These are phyloP conservation scores for Chrysoperla carnea DNA, from an alignment of 1,140 invertebrate species.

Conservation along the genomic window DNA sequence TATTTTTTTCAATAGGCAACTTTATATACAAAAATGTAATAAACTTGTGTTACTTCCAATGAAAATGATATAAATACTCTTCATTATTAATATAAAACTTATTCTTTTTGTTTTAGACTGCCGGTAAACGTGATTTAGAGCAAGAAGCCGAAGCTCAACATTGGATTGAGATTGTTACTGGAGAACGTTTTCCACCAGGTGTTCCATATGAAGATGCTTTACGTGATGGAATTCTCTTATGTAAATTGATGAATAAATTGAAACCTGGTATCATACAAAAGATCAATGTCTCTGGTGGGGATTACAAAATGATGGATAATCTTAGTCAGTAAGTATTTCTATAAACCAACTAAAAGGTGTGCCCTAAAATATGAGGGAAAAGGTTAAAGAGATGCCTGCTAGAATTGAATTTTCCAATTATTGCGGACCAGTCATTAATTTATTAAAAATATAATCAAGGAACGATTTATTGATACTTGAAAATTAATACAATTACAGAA, in stretches of 20 bases:
- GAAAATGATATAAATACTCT: no score
- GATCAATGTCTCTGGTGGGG: constrained; percentile 70
- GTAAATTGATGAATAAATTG: constrained; percentile 74
- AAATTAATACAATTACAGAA: no score
- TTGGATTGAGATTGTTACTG: constrained; percentile 76
- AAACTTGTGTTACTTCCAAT: no score
- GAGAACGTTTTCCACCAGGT: constrained; percentile 53
- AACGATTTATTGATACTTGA: no score
- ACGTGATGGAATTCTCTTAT: constrained; percentile 64
- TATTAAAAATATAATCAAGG: no score
- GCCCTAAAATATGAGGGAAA: neutral
- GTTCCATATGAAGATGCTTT: constrained; percentile 59
- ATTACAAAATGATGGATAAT: constrained; percentile 92
- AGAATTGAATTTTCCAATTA: neutral
- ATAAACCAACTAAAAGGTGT: no score
- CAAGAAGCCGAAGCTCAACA: constrained; percentile 66
- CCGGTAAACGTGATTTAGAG: constrained; percentile 66
- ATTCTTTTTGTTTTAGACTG: constrained; percentile 33
- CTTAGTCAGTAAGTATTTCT: constrained; percentile 55
- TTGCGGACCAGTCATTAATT: no score
- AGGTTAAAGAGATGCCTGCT: neutral
- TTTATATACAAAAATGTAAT: no score
- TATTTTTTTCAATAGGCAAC: no score
- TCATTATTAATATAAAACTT: no score
- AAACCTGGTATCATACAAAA: constrained; percentile 70